Conservation (phyloP, 2,888 invertebrate species). For the Microchrysa polita region DNA sequence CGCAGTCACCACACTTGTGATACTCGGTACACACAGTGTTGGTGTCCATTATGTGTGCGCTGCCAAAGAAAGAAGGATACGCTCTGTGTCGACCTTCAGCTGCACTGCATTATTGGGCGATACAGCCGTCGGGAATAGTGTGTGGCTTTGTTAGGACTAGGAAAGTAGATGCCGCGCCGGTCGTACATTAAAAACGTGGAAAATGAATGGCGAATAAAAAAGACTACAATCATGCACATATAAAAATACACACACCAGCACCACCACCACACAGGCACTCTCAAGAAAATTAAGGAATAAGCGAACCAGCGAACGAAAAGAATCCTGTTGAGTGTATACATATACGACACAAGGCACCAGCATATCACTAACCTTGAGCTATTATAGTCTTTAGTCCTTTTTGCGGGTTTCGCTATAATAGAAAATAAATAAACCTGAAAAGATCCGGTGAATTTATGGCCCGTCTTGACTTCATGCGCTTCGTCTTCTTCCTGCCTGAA, state of each 20-base stretch:
- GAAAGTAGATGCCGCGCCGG: no score
- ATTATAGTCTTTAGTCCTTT: constrained; percentile 46
- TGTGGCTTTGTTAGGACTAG: no score
- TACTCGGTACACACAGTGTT: neutral
- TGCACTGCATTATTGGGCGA: no score
- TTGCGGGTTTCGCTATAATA: constrained; percentile 46
- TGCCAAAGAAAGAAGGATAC: neutral
- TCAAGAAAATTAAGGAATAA: neutral
- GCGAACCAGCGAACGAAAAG: constrained; percentile 17
- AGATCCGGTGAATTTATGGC: constrained; percentile 49
- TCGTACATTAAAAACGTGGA: no score
- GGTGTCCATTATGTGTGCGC: neutral
- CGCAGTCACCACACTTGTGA: neutral
- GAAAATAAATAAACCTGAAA: constrained; percentile 50
- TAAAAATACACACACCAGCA: neutral
- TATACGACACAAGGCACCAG: no score
- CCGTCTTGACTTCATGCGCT: constrained; percentile 49
- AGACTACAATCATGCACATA: no score
- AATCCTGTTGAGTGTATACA: neutral
- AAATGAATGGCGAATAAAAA: no score
- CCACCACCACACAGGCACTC: neutral
- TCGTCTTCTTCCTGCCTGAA: constrained; percentile 48
- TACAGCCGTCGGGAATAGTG: no score
- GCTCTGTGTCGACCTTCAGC: no score
- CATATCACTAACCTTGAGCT: constrained; percentile 45